These are phyloP conservation scores for Alosa sapidissima DNA, from an alignment of 2,797 vertebrate species.

Conservation along the genomic window DNA sequence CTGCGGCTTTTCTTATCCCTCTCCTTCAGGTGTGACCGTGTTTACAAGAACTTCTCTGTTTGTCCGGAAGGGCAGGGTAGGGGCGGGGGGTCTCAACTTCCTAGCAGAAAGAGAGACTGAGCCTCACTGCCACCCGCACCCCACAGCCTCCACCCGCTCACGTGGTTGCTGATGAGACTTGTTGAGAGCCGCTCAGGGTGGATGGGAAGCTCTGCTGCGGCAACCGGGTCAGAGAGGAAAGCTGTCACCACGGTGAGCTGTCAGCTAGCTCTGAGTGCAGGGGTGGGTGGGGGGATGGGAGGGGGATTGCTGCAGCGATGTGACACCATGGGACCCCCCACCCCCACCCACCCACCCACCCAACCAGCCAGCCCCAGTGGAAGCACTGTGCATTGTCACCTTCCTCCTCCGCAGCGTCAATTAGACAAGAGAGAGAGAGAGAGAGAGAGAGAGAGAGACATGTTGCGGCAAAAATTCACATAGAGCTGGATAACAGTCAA, in stretches of 20 bases:
- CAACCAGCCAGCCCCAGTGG: not conserved
- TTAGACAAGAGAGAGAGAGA: not conserved
- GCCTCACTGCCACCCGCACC: not conserved
- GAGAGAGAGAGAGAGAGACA: not conserved
- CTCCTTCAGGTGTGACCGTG: not conserved
- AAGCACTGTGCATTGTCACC: conserved; percentile 11
- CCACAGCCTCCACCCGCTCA: not conserved
- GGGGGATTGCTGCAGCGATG: not conserved
- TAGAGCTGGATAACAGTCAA: not conserved
- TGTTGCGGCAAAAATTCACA: not conserved
- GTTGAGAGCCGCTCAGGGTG: not conserved
- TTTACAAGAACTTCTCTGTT: not conserved
- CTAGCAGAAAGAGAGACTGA: not conserved
- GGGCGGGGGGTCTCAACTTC: not conserved
- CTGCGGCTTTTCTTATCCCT: not conserved
- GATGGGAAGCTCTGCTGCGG: not conserved
- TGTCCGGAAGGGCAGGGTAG: not conserved
- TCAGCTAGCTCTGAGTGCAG: conserved; percentile 8
- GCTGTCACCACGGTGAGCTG: not conserved
- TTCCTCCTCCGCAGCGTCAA: not conserved
- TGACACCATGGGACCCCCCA: not conserved
- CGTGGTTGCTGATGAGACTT: not conserved
- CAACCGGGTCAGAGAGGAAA: conserved; percentile 5
- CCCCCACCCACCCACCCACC: too few species aligned
- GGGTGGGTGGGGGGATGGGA: not conserved